Percentiles rank a stretch among this genome's conserved stretches.
These are phyloP conservation scores for Prenolepis imparis DNA, from an alignment of 2,888 invertebrate genomes.

Conservation along the genomic window DNA sequence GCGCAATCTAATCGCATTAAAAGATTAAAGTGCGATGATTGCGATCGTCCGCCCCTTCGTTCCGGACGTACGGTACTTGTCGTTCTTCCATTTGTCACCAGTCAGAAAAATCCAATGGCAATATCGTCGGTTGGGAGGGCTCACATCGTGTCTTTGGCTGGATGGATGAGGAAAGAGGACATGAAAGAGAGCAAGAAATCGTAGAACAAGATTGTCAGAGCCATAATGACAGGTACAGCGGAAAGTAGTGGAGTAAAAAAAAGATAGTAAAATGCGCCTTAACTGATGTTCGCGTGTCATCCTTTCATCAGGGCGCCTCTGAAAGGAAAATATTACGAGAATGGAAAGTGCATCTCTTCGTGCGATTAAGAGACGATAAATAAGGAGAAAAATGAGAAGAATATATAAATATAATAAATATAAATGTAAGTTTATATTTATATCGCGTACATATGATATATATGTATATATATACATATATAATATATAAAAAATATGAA, in stretches of 20 bases:
- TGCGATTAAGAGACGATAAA: background rate
- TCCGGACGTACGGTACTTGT: slow-evolving; percentile 46
- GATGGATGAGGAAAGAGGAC: slow-evolving; percentile 20
- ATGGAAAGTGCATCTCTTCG: background rate
- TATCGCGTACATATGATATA: background rate
- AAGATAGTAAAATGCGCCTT: slow-evolving; percentile 7
- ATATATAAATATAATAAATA: background rate
- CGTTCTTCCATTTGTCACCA: slow-evolving; percentile 61
- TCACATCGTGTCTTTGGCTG: slow-evolving; percentile 27
- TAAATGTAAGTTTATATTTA: too few relatives aligned
- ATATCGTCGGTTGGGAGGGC: slow-evolving; percentile 2
- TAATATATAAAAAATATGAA: too few relatives aligned
- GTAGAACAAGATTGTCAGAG: slow-evolving; percentile 71
- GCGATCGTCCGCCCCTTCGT: slow-evolving; percentile 17
- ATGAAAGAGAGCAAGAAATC: slow-evolving; percentile 62
- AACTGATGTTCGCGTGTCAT: slow-evolving; percentile 29
- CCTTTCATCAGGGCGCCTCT: background rate
- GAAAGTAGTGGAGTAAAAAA: slow-evolving; percentile 30
- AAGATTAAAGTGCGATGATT: slow-evolving; percentile 70
- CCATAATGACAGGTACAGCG: slow-evolving; percentile 44
- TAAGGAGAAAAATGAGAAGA: background rate
- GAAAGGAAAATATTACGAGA: background rate
- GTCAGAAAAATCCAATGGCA: slow-evolving; percentile 50
- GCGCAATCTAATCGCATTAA: slow-evolving; percentile 74
- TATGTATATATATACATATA: background rate